Evolutionary conservation across 2,797 vertebrate species (phyloP).

Genomic region (Gallirallus australis): DNA sequence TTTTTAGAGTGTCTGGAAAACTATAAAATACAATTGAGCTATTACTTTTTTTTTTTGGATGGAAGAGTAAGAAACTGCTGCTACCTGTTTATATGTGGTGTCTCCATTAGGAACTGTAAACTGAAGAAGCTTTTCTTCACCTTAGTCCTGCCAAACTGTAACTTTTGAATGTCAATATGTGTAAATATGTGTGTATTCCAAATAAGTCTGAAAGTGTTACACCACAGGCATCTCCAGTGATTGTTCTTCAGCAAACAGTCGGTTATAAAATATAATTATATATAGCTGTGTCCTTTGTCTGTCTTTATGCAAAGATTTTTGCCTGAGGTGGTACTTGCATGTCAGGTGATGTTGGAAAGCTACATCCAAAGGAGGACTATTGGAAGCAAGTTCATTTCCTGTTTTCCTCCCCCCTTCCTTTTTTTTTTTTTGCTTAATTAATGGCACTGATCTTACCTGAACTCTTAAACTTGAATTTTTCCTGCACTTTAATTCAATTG

Average conservation of each 20-base stretch:
- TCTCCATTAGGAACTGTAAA: conserved; percentile 74
- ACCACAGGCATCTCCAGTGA: conserved; percentile 51
- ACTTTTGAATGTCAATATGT: conserved; percentile 77
- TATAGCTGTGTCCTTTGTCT: conserved; percentile 52
- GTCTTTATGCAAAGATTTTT: conserved; percentile 56
- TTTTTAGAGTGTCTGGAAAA: conserved; percentile 65
- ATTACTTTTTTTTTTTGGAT: conserved; percentile 73
- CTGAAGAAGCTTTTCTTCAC: conserved; percentile 77
- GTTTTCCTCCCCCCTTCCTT: conserved; percentile 12
- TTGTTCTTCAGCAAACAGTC: conserved; percentile 1
- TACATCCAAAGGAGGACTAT: conserved; percentile 79
- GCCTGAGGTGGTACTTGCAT: conserved; percentile 66
- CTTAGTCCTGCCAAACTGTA: conserved; percentile 81
- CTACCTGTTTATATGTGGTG: conserved; percentile 84
- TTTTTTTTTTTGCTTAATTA: conserved; percentile 57
- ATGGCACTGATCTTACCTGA: conserved; percentile 77
- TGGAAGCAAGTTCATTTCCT: conserved; percentile 47
- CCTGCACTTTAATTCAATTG: conserved; percentile 79
- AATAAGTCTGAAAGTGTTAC: conserved; percentile 88
- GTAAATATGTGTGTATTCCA: conserved; percentile 88
- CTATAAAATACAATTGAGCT: conserved; percentile 50
- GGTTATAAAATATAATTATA: conserved; percentile 52
- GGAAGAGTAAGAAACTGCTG: conserved; percentile 82
- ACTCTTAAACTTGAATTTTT: conserved; percentile 83
- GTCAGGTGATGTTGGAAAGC: conserved; percentile 72